Conservation (phyloP, 64 coral and sea anemone species). For the Montipora foliosa region DNA sequence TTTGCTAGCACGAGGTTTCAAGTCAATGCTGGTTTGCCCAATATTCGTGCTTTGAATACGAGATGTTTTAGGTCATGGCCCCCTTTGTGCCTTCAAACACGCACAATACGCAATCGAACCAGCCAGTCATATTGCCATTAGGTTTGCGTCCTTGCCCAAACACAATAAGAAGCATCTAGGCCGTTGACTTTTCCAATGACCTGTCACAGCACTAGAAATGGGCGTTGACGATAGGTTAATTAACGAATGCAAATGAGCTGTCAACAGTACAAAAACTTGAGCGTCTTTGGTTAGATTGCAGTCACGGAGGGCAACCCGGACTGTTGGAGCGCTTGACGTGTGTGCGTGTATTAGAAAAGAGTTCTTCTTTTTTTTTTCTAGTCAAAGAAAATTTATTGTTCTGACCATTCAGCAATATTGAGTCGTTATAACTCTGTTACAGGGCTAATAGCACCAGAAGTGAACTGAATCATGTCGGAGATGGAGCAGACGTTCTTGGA, state of each 20-base stretch:
- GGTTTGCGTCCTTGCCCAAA: slow-evolving; percentile 4
- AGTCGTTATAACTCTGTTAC: slow-evolving; percentile 9
- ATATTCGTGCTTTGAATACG: slow-evolving; percentile 29
- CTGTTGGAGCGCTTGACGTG: not conserved
- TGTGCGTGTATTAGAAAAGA: not conserved
- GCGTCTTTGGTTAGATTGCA: not conserved
- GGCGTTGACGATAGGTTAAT: slow-evolving; percentile 36
- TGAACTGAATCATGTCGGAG: slow-evolving; percentile 10
- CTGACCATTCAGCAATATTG: not conserved
- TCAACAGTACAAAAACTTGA: slow-evolving; percentile 12
- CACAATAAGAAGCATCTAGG: slow-evolving; percentile 42
- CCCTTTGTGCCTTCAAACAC: slow-evolving; percentile 44
- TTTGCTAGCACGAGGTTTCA: not conserved
- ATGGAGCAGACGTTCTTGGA: slow-evolving; percentile 40
- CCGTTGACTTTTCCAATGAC: slow-evolving; percentile 3
- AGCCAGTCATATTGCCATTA: slow-evolving; percentile 57
- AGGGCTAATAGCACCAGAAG: not conserved
- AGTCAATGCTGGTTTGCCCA: slow-evolving; percentile 24
- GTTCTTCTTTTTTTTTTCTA: not conserved
- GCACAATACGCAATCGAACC: not conserved
- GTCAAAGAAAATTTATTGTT: not conserved
- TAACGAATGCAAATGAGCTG: slow-evolving; percentile 26
- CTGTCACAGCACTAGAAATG: not conserved
- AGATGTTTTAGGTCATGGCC: slow-evolving; percentile 15
- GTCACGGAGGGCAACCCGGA: not conserved